Percentiles rank a stretch among this genome's conserved stretches.
These are phyloP conservation scores for human DNA, from an alignment of 2,113 vertebrate species.

Conservation along the genomic window DNA sequence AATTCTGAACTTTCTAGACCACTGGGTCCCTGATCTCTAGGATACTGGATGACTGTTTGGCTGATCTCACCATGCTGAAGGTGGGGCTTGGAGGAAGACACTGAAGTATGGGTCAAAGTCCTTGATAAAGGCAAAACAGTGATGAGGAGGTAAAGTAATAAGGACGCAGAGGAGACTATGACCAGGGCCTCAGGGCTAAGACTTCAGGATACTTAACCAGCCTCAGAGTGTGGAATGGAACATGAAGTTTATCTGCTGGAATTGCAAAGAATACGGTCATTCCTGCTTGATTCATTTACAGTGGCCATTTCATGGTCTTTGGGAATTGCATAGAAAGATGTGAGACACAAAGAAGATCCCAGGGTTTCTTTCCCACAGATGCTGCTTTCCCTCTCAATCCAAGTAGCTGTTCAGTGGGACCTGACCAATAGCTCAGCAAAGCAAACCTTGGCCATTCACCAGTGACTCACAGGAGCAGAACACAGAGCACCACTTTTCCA, in stretches of 20 bases:
- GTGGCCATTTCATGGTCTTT: neutral
- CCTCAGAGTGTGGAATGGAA: fast-evolving
- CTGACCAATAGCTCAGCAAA: neutral
- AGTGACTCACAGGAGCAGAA: neutral
- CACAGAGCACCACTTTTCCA: no score
- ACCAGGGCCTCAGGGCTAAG: fast-evolving
- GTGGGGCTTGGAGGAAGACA: fast-evolving
- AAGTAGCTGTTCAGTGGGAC: neutral
- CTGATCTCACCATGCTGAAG: fast-evolving
- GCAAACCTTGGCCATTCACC: neutral
- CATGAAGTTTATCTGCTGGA: no score
- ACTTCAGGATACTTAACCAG: fast-evolving
- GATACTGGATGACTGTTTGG: neutral
- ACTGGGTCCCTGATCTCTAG: fast-evolving
- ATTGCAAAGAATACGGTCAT: fast-evolving
- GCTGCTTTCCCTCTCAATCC: neutral
- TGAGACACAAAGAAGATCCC: neutral
- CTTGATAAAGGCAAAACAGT: neutral
- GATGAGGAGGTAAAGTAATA: neutral
- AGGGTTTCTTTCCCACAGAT: neutral
- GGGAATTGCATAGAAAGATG: neutral
- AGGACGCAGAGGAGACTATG: neutral
- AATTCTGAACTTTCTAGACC: neutral
- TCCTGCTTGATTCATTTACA: neutral
- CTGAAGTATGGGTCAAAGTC: neutral